Evolutionary conservation across 2,888 invertebrate genomes (phyloP).

Genomic region (Pristionchus arcanus): DNA sequence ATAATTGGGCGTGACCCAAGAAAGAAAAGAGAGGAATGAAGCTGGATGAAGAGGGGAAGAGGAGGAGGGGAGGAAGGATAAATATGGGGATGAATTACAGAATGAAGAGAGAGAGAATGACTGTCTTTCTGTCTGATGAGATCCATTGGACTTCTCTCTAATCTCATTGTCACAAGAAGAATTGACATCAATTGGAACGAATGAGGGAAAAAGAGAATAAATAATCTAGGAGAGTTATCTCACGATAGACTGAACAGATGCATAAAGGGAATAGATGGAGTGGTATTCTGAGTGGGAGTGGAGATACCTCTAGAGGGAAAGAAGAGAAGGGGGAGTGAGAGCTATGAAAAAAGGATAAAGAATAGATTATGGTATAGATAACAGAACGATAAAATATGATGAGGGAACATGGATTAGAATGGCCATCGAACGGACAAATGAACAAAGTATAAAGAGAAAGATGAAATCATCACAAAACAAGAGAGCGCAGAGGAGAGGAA

Average conservation of each 20-base stretch:
- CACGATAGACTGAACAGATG: background rate
- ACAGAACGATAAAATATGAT: too few species aligned
- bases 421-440: too few species aligned
- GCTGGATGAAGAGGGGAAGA: background rate
- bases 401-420: too few species aligned
- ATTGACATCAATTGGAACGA: slow-evolving; percentile 8
- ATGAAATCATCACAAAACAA: too few species aligned
- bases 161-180: background rate
- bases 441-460: too few species aligned
- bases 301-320: background rate
- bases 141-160: background rate
- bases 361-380: too few species aligned
- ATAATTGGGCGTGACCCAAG: slow-evolving; percentile 28
- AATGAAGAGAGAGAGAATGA: background rate
- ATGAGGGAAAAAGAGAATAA: background rate
- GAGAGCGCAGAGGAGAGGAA: too few species aligned
- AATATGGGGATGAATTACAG: slow-evolving; percentile 12
- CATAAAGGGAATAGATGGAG: background rate
- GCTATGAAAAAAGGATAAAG: background rate
- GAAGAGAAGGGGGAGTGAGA: background rate
- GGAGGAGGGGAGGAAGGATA: background rate
- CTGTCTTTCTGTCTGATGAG: background rate
- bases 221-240: background rate
- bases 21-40: background rate
- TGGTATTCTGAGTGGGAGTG: background rate